Conservation (phyloP, 1,140 invertebrate species). For the Drosophila tristis region DNA sequence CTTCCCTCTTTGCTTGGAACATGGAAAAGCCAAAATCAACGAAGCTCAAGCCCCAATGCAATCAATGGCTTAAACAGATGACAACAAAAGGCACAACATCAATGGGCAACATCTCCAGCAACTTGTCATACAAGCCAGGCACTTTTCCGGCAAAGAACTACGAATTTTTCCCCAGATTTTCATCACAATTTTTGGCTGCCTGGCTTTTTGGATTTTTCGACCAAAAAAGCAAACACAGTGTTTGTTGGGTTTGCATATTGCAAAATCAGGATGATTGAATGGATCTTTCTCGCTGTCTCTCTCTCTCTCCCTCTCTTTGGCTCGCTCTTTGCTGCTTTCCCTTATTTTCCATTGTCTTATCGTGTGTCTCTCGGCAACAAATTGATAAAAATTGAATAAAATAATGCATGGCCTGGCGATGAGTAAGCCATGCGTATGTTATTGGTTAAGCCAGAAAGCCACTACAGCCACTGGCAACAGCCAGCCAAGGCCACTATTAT, state of each 20-base stretch:
- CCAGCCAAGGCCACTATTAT: not conserved
- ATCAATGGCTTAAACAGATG: conserved; percentile 74
- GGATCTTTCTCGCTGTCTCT: not conserved
- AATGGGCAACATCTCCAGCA: conserved; percentile 69
- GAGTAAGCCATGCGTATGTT: conserved; percentile 11
- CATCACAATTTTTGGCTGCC: conserved; percentile 66
- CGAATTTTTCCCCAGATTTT: conserved; percentile 28
- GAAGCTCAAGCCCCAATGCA: conserved; percentile 59
- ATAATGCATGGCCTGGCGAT: conserved; percentile 41
- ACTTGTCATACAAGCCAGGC: conserved; percentile 71
- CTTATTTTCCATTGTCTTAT: not conserved
- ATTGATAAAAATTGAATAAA: conserved; percentile 80
- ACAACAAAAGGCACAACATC: conserved; percentile 31
- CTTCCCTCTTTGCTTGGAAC: conserved; percentile 9
- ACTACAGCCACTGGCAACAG: conserved; percentile 25
- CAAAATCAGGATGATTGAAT: not conserved
- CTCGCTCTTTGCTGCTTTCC: not conserved
- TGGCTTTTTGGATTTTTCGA: conserved; percentile 1
- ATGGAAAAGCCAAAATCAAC: conserved; percentile 55
- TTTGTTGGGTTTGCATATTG: conserved; percentile 27
- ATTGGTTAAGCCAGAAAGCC: conserved; percentile 11
- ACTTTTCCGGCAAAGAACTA: conserved; percentile 22
- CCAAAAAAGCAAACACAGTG: conserved; percentile 52
- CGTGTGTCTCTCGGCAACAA: conserved; percentile 41
- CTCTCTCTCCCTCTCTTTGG: not conserved